Percentiles rank a stretch among this genome's conserved stretches.
Evolutionary conservation across 2,888 invertebrate genomes (phyloP).

Genomic region (Hypercompe scribonia): DNA sequence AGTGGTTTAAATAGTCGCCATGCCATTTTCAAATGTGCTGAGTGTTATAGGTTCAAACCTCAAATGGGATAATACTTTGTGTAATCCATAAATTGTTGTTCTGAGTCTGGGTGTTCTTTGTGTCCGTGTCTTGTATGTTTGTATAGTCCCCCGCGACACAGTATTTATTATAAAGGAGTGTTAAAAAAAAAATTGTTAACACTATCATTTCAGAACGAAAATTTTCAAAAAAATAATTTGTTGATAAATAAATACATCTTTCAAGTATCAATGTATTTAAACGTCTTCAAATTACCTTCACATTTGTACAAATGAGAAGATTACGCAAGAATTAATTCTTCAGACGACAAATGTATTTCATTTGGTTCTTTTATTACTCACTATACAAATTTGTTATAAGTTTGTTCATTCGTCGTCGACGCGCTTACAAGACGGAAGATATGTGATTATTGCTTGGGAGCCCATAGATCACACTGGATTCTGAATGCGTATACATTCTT

Average conservation of each 20-base stretch:
- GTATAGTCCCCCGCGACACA: too few species aligned
- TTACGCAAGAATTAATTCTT: constrained; percentile 14
- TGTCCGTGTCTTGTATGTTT: too few species aligned
- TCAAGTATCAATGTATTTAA: background rate
- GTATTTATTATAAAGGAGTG: too few species aligned
- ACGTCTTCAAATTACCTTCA: background rate
- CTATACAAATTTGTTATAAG: constrained; percentile 18
- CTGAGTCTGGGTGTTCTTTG: too few species aligned
- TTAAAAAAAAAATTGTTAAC: too few species aligned
- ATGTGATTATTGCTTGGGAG: constrained; percentile 13
- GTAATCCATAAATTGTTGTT: too few species aligned
- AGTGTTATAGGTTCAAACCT: too few species aligned
- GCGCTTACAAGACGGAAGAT: constrained; percentile 5
- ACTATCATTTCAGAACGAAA: too few species aligned
- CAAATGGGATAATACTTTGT: too few species aligned
- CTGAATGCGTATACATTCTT: constrained; percentile 5
- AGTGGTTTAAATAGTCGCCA: too few species aligned
- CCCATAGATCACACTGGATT: constrained; percentile 15
- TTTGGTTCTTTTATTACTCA: constrained; percentile 20
- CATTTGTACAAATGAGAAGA: background rate
- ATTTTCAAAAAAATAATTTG: too few species aligned
- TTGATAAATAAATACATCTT: background rate
- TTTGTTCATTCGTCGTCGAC: constrained; percentile 5
- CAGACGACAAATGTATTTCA: constrained; percentile 4
- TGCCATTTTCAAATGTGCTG: too few species aligned